A percentile compares a stretch with the other conserved stretches of the same genome.
These are phyloP conservation scores for Parascotia fuliginaria DNA, from an alignment of 2,888 invertebrate species.

Conservation along the genomic window DNA sequence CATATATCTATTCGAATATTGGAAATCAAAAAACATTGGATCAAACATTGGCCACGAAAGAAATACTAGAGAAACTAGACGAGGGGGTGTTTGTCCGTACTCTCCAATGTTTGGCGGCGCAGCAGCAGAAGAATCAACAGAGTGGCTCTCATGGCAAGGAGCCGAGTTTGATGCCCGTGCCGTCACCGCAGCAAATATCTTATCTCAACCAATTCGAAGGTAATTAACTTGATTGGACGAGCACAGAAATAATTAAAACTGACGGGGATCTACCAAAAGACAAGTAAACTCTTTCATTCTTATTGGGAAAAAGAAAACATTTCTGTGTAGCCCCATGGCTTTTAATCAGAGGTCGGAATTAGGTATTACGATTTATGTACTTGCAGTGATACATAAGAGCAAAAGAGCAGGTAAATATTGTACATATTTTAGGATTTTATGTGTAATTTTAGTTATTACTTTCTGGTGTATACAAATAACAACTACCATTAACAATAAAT, in stretches of 20 bases:
- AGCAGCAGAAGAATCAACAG: slow-evolving; percentile 81
- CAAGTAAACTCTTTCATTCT: slow-evolving; percentile 1
- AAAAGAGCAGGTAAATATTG: no score
- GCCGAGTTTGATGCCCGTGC: slow-evolving; percentile 97
- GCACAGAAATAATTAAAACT: slow-evolving; percentile 48
- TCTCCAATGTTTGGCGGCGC: slow-evolving; percentile 83
- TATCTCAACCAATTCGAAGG: slow-evolving; percentile 97
- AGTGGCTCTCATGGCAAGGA: slow-evolving; percentile 87
- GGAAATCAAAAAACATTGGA: slow-evolving; percentile 47
- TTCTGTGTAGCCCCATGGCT: slow-evolving; percentile 46
- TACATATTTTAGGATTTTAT: no score
- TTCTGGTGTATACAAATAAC: no score
- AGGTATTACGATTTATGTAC: no score
- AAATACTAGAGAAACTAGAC: slow-evolving; percentile 82
- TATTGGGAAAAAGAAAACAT: background rate
- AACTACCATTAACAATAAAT: no score
- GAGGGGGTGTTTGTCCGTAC: slow-evolving; percentile 85
- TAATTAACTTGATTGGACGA: slow-evolving; percentile 68
- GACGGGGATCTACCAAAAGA: slow-evolving; percentile 43
- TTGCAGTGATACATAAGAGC: no score
- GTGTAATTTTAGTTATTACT: no score
- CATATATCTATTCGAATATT: slow-evolving; percentile 23
- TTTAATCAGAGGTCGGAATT: no score
- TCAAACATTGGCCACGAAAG: slow-evolving; percentile 66
- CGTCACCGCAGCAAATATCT: slow-evolving; percentile 98